Evolutionary conservation across 1,140 invertebrate genomes (phyloP), one percentile per base, ranked within the genome.

Genomic region (Druon quercuslanigerum): DNA sequence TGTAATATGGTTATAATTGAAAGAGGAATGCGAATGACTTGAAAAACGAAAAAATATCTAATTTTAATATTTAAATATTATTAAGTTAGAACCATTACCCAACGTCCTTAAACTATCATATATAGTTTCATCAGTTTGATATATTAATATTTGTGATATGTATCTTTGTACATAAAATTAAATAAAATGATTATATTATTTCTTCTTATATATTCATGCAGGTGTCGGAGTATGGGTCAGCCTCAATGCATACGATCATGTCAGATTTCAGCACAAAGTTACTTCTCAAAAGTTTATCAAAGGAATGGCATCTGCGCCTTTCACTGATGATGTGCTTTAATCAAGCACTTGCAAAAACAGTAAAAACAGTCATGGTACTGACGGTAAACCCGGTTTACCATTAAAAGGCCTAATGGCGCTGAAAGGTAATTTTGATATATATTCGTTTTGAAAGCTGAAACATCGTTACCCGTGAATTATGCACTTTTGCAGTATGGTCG

Each of bases 341-440:
- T 17, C 0, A 9, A 54, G n/a, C 17, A 54, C 52, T 54, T 54
- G 52, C 5, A 54, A 19, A 17, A 6, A 40, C 57, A 71, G 52
- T 56, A 20, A 11, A 56, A 17, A 51, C 3, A 57, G 19, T 75
- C 17, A 60, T 12, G 17, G 13, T 11, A 74, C 19, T 54, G 16
- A 1, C 6, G 8, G n/a, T 46, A 74, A 74, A 74, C 54, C 52
- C 50, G 73, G 50, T 60, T 19, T 54, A 0, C 52, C 52, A 17
- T 54, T 79, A 78, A 79, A 60, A 77, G 77, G 83, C 76, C 81
- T 78, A 77, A 73, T 80, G 51, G 76, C 75, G 19, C 52, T 54
- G 3, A 54, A 54, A 54, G 52, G 52, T 54, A 75, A 85, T 46
- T 46, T 46, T 46, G 0, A 46, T 46, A 46, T 46, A 46, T 46